Conservation (phyloP, 1,140 invertebrate species). For the Drosophila albomicans region DNA sequence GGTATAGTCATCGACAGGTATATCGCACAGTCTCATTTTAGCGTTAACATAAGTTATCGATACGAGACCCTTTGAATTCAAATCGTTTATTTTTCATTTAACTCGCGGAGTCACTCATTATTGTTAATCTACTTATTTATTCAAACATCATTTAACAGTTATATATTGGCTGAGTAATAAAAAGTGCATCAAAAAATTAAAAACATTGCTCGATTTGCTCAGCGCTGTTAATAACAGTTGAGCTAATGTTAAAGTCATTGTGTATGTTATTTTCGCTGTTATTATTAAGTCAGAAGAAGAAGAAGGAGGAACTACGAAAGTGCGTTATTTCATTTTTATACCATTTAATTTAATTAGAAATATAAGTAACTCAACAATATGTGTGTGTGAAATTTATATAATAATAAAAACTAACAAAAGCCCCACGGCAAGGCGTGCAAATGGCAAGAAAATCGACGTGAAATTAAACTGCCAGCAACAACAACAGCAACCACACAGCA, state of each 20-base stretch:
- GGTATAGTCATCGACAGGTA: no score
- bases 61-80: no score
- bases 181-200: no score
- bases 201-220: no score
- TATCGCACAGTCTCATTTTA: no score
- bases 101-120: no score
- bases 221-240: slow-evolving; percentile 16
- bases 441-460: slow-evolving; percentile 67
- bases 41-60: no score
- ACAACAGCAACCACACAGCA: slow-evolving; percentile 47
- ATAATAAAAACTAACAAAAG: slow-evolving; percentile 50
- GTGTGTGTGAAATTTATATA: slow-evolving; percentile 66
- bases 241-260: slow-evolving; percentile 18
- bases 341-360: slow-evolving; percentile 74
- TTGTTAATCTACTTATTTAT: no score
- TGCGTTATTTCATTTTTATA: slow-evolving; percentile 83
- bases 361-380: slow-evolving; percentile 72
- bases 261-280: slow-evolving; percentile 44
- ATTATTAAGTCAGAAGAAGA: slow-evolving; percentile 65
- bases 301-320: slow-evolving; percentile 63
- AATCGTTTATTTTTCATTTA: no score
- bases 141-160: no score
- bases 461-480: slow-evolving; percentile 74
- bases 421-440: slow-evolving; percentile 50
- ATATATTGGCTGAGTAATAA: no score